phyloP scores from a whole-genome alignment of 2,113 vertebrate genomes.

The Heterocephalus glaber region DNA sequence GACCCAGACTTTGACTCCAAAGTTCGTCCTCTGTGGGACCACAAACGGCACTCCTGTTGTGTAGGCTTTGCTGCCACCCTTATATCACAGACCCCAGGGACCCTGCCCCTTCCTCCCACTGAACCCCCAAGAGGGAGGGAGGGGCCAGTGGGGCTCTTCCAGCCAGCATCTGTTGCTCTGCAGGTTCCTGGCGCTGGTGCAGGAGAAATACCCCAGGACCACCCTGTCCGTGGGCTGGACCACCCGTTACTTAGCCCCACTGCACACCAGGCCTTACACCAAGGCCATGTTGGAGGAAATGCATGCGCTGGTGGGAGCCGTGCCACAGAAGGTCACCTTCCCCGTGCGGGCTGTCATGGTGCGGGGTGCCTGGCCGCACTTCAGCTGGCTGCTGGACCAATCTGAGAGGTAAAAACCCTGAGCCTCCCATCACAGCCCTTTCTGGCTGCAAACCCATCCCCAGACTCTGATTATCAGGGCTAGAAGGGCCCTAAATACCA shows the following conservation, averaged over 20 bases:
- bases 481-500: background rate
- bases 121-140: background rate
- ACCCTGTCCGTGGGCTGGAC: slow-evolving; percentile 91
- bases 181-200: slow-evolving; percentile 89
- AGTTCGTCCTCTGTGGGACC: background rate
- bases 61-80: background rate
- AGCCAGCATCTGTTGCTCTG: background rate
- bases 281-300: slow-evolving; percentile 88
- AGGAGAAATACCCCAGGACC: slow-evolving; percentile 87
- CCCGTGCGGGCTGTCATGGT: slow-evolving; percentile 86
- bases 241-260: slow-evolving; percentile 68
- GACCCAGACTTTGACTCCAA: background rate
- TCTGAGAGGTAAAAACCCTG: slow-evolving; percentile 85
- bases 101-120: background rate
- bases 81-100: fast-evolving
- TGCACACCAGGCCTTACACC: background rate
- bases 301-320: slow-evolving; percentile 82
- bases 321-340: slow-evolving; percentile 89
- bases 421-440: background rate
- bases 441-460: background rate
- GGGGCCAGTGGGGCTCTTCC: background rate
- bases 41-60: background rate
- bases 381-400: slow-evolving; percentile 91
- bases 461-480: background rate
- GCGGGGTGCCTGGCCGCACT: slow-evolving; percentile 87